Percentiles rank a stretch among this genome's conserved stretches.
Conservation (phyloP, 2,113 vertebrate species). For the Hippocampus comes region DNA sequence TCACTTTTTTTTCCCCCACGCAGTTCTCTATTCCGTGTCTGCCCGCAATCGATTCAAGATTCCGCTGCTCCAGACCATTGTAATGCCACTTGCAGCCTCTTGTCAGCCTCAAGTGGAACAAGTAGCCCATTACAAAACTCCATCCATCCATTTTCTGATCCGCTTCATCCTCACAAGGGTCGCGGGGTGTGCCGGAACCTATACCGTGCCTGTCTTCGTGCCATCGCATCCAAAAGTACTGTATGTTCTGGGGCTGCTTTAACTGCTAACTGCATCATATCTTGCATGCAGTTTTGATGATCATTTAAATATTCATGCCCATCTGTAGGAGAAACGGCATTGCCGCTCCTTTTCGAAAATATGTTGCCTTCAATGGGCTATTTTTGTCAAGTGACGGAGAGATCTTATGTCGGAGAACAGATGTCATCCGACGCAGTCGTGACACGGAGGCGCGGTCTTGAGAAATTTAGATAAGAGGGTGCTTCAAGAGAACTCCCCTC, state of each 20-base stretch:
- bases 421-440: neutral
- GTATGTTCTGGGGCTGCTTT: no score
- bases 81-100: no score
- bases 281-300: neutral
- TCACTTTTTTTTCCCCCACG: neutral
- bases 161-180: no score
- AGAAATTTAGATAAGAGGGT: neutral
- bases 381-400: neutral
- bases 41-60: neutral
- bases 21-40: neutral
- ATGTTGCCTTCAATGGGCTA: neutral
- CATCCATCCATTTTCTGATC: no score
- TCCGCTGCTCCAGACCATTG: no score
- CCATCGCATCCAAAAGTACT: no score
- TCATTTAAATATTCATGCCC: constrained; percentile 1
- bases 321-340: neutral
- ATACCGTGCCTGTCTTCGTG: no score
- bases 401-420: neutral
- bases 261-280: neutral
- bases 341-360: neutral
- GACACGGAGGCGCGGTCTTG: neutral
- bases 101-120: no score
- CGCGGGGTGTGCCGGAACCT: no score
- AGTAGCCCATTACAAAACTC: no score
- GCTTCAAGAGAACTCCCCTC: neutral